Base-by-base conservation (phyloP, 1,140 invertebrate species). In the Euwallacea fornicatus region DNA sequence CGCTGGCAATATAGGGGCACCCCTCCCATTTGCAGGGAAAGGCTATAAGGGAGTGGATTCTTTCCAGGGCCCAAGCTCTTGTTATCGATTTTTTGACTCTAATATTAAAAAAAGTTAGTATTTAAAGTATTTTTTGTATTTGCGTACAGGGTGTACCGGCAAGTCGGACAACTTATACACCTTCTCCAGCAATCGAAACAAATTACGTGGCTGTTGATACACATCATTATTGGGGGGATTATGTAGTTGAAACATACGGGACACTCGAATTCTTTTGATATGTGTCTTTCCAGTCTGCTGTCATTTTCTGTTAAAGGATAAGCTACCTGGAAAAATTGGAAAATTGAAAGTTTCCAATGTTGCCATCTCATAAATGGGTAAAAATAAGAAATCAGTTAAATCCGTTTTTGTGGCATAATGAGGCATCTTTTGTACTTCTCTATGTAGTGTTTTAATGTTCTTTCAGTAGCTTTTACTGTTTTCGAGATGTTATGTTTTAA, bases 181-280 rank as follows among this genome's bases (percentile, higher is more conserved):
- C 33, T 7, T 69, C 61, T 58, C 66, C 66, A 69, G 42, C 66
- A 69, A 42, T 50, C 33, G 16, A 50, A 44, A 15, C 66, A 69
- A 21, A 69, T 69, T 7, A 69, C 61, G 54, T 69, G 66, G 15
- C 66, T 69, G 42, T 61, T 60, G 10, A 53, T 46, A 15, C 66
- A 69, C 66, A 69, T 69, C 44, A 69, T 59, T 69, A 69, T 69
- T 2, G 66, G 66, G n/a, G 66, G 66, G 7, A 7, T 21, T 6
- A 44, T 13, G 41, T 46, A 58, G 7, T 65, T 42, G 33, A 58
- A 13, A 42, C 60, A 64, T 4, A 70, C 60, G 6, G 68, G 60
- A 58, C 60, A 64, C 9, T 70, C 62, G 61, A 21, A 70, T 44
- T 64, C 61, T 43, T 55, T 64, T 21, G 63, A 6, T 42, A 65